Evolutionary conservation across 2,888 invertebrate species (phyloP).

Genomic region (Nymphalis c-album): DNA sequence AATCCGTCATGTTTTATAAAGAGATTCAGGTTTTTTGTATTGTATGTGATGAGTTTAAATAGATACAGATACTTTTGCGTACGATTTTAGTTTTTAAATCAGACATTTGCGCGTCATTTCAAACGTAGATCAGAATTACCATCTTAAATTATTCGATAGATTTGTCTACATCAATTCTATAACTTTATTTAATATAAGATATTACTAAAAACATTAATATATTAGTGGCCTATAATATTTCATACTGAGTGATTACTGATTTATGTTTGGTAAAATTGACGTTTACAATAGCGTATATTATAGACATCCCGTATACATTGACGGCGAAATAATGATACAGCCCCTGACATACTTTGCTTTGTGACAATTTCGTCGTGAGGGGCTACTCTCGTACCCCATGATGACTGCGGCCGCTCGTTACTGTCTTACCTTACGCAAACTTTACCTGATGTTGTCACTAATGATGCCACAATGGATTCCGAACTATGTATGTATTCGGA

Average conservation of each 20-base stretch:
- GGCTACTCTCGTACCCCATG: slow-evolving; percentile 69
- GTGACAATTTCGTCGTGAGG: slow-evolving; percentile 72
- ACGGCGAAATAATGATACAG: slow-evolving; percentile 65
- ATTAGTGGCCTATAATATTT: no score
- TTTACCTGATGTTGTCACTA: slow-evolving; percentile 65
- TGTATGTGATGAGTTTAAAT: no score
- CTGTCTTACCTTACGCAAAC: slow-evolving; percentile 67
- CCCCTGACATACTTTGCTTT: slow-evolving; percentile 72
- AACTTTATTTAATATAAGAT: neutral
- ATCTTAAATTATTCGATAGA: neutral
- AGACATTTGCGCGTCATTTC: slow-evolving; percentile 11
- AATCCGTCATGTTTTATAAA: no score
- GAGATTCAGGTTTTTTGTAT: no score
- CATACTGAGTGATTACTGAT: no score
- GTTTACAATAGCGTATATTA: neutral
- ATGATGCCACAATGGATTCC: slow-evolving; percentile 55
- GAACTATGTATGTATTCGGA: slow-evolving; percentile 12
- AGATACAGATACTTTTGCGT: no score
- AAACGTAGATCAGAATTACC: slow-evolving; percentile 3
- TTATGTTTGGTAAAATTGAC: neutral
- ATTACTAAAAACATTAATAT: neutral
- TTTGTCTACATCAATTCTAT: neutral
- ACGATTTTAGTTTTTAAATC: neutral
- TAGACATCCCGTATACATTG: slow-evolving; percentile 35
- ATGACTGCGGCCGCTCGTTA: slow-evolving; percentile 77